phyloP scores from a whole-genome alignment of 2,113 vertebrate species.

The Takifugu flavidus region DNA sequence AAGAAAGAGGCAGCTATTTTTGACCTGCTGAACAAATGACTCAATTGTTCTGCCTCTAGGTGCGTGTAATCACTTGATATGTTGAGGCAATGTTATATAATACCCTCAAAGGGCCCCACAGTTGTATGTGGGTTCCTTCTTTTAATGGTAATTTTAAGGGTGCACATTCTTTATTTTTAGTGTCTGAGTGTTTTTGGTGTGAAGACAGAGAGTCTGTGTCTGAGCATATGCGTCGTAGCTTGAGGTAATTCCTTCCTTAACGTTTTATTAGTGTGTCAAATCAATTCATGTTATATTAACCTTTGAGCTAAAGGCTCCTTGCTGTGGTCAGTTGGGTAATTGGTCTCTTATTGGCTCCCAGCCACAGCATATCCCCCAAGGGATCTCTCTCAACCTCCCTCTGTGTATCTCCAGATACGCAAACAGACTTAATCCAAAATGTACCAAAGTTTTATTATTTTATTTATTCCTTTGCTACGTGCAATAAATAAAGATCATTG shows the following conservation, averaged over 20 bases:
- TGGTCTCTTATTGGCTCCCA: constrained; percentile 27
- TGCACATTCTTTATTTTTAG: not conserved
- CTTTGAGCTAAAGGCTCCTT: constrained; percentile 48
- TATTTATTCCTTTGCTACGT: not conserved
- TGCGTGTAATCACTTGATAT: constrained; percentile 72
- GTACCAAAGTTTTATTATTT: not conserved
- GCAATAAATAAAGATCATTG: no score
- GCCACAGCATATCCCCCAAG: constrained; percentile 11
- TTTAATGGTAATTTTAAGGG: constrained; percentile 11
- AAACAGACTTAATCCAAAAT: not conserved
- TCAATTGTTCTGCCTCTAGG: constrained; percentile 63
- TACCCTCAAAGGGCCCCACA: constrained; percentile 48
- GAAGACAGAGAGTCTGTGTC: constrained; percentile 12
- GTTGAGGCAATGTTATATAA: constrained; percentile 64
- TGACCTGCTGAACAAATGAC: constrained; percentile 63
- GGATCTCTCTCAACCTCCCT: not conserved
- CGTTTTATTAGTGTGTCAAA: constrained; percentile 58
- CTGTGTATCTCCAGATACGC: not conserved
- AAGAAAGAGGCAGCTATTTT: constrained; percentile 55
- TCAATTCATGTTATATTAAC: constrained; percentile 58
- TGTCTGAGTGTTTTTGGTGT: constrained; percentile 3
- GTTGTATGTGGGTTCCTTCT: constrained; percentile 12
- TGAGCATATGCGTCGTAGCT: constrained; percentile 17
- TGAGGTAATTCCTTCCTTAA: constrained; percentile 43
- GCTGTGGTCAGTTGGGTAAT: constrained; percentile 54